Percentiles rank a stretch among this genome's conserved stretches.
These are phyloP conservation scores for Caenorhabditis brenneri DNA, from an alignment of 1,140 invertebrate genomes.

Conservation along the genomic window DNA sequence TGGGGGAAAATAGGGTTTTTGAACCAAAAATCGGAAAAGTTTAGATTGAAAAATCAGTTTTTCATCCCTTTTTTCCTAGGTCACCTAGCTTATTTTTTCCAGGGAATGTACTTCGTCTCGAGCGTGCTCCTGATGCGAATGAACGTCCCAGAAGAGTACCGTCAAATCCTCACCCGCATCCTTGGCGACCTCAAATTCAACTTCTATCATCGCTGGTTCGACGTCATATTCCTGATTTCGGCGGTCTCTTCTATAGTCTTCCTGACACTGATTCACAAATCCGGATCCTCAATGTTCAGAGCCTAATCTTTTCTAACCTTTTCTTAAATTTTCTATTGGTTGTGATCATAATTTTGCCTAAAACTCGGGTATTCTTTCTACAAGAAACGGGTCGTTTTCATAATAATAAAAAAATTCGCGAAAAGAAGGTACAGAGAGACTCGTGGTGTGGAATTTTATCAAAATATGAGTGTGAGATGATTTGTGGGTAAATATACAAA, in stretches of 20 bases:
- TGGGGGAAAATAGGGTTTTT: no score
- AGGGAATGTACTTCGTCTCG: slow-evolving; percentile 98
- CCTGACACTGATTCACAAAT: slow-evolving; percentile 1
- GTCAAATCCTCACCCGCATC: slow-evolving; percentile 95
- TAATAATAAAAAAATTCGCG: no score
- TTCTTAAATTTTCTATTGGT: not conserved
- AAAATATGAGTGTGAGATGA: no score
- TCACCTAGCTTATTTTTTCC: not conserved
- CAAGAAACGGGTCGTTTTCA: no score
- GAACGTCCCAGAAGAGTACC: slow-evolving; percentile 98
- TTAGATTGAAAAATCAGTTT: not conserved
- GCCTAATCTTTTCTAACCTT: not conserved
- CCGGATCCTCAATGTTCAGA: slow-evolving; percentile 18
- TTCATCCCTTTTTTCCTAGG: not conserved
- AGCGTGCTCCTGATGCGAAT: slow-evolving; percentile 95
- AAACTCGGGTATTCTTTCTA: not conserved
- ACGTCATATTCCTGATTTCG: slow-evolving; percentile 88
- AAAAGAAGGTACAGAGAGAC: no score
- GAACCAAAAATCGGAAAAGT: not conserved
- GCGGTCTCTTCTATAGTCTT: slow-evolving; percentile 49
- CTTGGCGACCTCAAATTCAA: slow-evolving; percentile 97
- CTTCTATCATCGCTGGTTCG: slow-evolving; percentile 99
- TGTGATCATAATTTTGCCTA: not conserved
- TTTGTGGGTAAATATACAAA: not conserved
- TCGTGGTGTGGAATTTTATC: no score